phyloP scores from a whole-genome alignment of 2,113 vertebrate genomes.

The Orycteropus afer region DNA sequence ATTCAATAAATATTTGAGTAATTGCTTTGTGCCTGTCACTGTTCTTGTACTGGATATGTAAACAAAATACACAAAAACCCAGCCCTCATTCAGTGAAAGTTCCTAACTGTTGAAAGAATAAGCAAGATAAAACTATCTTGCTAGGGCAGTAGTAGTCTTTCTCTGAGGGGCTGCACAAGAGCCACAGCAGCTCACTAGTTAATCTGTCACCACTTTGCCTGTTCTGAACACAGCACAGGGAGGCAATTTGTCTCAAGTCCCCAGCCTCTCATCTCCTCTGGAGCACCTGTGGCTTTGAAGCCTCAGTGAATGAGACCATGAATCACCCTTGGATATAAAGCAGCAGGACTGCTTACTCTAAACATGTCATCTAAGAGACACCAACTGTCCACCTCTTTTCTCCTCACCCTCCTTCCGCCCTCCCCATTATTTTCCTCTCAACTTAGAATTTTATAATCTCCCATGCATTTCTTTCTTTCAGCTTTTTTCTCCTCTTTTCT shows the following conservation, averaged over 20 bases:
- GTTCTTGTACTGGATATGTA: no score
- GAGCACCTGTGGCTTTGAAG: background rate
- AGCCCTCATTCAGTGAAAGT: background rate
- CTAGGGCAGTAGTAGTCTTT: background rate
- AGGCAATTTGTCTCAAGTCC: no score
- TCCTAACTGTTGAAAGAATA: background rate
- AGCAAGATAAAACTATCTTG: background rate
- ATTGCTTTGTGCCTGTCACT: no score
- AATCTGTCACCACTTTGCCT: background rate
- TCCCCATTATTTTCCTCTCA: background rate
- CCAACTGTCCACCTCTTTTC: background rate
- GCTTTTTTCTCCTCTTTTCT: background rate
- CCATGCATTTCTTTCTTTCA: background rate
- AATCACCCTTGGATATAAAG: background rate
- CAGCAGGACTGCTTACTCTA: background rate
- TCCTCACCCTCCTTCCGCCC: no score
- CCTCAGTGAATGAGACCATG: background rate
- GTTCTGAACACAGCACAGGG: background rate
- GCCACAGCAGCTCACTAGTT: background rate
- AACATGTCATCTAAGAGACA: background rate
- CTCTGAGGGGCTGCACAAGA: background rate
- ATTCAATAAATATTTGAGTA: background rate
- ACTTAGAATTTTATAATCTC: background rate
- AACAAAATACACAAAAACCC: no score
- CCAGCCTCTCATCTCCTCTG: background rate